These are phyloP conservation scores for Mergus octosetaceus DNA, from an alignment of 2,797 vertebrate genomes.

Conservation along the genomic window DNA sequence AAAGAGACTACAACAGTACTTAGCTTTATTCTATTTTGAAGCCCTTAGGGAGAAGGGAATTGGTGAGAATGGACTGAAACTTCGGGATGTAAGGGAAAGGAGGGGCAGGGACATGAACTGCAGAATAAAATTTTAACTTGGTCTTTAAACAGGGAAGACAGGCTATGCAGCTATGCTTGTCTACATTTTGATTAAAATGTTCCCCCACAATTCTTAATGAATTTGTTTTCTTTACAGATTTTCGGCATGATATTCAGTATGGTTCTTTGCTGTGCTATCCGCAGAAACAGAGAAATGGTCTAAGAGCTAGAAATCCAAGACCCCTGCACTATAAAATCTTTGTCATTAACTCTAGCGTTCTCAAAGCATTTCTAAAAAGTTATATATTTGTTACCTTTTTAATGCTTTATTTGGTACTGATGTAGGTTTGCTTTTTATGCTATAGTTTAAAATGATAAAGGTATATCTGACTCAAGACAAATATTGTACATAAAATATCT, in stretches of 20 bases:
- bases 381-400: constrained; percentile 76
- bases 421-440: constrained; percentile 75
- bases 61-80: background rate
- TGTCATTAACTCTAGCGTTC: constrained; percentile 72
- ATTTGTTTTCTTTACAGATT: constrained; percentile 78
- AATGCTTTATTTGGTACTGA: constrained; percentile 76
- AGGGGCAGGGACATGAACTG: background rate
- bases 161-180: background rate
- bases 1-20: background rate
- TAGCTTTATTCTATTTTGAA: background rate
- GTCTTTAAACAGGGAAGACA: background rate
- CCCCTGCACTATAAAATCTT: constrained; percentile 48
- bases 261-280: constrained; percentile 95
- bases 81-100: too few species aligned
- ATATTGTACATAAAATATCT: constrained; percentile 72
- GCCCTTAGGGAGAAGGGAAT: background rate
- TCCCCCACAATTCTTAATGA: background rate
- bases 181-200: background rate
- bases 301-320: constrained; percentile 64
- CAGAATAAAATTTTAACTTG: background rate
- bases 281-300: constrained; percentile 93
- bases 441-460: constrained; percentile 72
- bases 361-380: constrained; percentile 76
- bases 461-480: constrained; percentile 76
- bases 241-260: constrained; percentile 99